Conservation (phyloP, 2,797 vertebrate genomes). For the Danio albolineatus region DNA sequence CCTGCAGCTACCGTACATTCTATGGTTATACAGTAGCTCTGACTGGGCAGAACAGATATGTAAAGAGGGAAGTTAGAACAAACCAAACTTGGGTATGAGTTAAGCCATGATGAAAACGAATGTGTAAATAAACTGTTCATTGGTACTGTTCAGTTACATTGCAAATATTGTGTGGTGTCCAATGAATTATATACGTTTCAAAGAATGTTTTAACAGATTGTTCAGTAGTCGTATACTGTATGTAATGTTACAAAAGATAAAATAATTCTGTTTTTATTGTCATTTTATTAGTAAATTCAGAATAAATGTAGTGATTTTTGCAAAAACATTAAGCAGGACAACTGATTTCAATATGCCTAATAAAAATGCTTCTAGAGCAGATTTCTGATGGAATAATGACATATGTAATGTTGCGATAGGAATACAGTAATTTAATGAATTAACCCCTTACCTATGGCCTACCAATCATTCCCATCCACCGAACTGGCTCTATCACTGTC, state of each 20-base stretch:
- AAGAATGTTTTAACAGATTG: no score
- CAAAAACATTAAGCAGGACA: background rate
- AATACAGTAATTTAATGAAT: no score
- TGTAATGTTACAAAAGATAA: background rate
- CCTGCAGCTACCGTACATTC: background rate
- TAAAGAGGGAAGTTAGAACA: background rate
- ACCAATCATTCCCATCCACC: no score
- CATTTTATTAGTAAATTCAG: no score
- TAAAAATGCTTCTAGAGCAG: background rate
- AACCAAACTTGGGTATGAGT: background rate
- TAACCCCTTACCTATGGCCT: no score
- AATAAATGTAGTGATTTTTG: background rate
- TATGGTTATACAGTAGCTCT: constrained; percentile 12
- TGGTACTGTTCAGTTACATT: background rate
- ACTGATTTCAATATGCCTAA: background rate
- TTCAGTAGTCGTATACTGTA: no score
- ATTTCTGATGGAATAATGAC: background rate
- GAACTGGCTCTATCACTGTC: no score
- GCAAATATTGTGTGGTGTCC: background rate
- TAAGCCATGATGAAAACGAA: background rate
- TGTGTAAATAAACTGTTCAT: background rate
- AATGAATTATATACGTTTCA: background rate
- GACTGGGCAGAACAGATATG: background rate
- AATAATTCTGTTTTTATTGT: background rate
- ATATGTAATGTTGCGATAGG: no score